phyloP scores from a whole-genome alignment of 2,113 vertebrate genomes.

The Larimichthys polyactis region DNA sequence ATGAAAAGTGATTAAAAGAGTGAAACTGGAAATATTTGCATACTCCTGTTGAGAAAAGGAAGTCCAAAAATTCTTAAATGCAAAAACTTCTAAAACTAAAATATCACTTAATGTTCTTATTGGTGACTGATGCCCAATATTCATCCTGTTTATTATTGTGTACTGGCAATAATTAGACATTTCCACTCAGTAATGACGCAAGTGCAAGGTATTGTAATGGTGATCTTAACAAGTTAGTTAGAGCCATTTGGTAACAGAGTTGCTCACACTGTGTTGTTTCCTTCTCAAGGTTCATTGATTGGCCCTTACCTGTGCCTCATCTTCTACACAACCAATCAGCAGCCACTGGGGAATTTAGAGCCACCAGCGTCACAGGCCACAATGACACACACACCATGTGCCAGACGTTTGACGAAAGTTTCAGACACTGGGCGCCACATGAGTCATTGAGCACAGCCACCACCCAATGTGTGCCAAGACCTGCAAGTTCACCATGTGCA shows the following conservation, averaged over 20 bases:
- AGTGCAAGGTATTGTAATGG: constrained; percentile 69
- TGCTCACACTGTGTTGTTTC: constrained; percentile 73
- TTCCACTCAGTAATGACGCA: constrained; percentile 76
- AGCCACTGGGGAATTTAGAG: constrained; percentile 69
- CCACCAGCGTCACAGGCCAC: constrained; percentile 80
- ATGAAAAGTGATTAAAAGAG: not conserved
- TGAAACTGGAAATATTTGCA: constrained; percentile 1
- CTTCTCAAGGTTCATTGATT: constrained; percentile 60
- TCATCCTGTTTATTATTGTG: constrained; percentile 51
- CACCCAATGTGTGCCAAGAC: constrained; percentile 77
- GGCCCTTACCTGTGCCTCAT: constrained; percentile 79
- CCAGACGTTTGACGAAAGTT: constrained; percentile 84
- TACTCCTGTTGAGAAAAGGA: not conserved
- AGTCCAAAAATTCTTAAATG: not conserved
- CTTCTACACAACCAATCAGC: constrained; percentile 70
- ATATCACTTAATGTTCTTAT: not conserved
- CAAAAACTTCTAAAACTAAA: constrained; percentile 14
- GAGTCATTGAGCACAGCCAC: constrained; percentile 83
- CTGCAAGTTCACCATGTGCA: constrained; percentile 81
- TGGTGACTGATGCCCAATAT: constrained; percentile 44
- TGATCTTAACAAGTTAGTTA: constrained; percentile 74
- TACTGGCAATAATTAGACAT: constrained; percentile 74
- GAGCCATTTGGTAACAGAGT: constrained; percentile 66
- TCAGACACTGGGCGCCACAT: constrained; percentile 79
- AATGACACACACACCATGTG: constrained; percentile 84